A percentile compares a stretch with the other conserved stretches of the same genome.
Conservation (phyloP, 2,888 invertebrate species). For the Schizotus pectinicornis region DNA sequence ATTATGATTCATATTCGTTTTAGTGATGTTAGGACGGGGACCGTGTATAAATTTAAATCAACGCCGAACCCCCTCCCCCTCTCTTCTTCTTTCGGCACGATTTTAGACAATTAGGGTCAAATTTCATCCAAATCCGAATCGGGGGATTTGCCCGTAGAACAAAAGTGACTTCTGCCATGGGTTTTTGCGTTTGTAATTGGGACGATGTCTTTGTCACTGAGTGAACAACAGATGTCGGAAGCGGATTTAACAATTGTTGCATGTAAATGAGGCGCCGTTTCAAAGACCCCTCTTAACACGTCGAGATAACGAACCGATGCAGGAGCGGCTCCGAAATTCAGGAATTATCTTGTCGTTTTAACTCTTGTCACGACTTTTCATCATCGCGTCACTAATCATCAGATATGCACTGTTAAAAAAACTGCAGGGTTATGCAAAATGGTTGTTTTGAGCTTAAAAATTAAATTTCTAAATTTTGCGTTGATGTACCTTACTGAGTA, state of each 20-base stretch:
- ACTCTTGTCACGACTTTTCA: too few species aligned
- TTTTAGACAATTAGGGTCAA: slow-evolving; percentile 5
- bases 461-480: too few species aligned
- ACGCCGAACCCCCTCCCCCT: background rate
- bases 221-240: slow-evolving; percentile 16
- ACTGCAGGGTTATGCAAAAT: too few species aligned
- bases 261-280: slow-evolving; percentile 14
- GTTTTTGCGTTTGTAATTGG: slow-evolving; percentile 14
- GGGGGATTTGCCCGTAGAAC: slow-evolving; percentile 3
- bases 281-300: slow-evolving; percentile 12
- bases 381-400: too few species aligned
- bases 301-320: slow-evolving; percentile 16
- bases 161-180: too few species aligned
- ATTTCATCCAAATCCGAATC: slow-evolving; percentile 14
- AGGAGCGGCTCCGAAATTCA: slow-evolving; percentile 1
- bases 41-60: slow-evolving; percentile 22
- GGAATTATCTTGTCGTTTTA: too few species aligned
- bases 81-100: too few species aligned
- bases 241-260: slow-evolving; percentile 22
- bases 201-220: slow-evolving; percentile 14
- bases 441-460: too few species aligned
- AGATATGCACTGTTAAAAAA: too few species aligned
- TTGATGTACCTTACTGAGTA: too few species aligned
- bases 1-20: slow-evolving; percentile 27
- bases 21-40: slow-evolving; percentile 12